These are phyloP conservation scores for Bambusicola thoracicus DNA, from an alignment of 2,113 vertebrate genomes.

Conservation along the genomic window DNA sequence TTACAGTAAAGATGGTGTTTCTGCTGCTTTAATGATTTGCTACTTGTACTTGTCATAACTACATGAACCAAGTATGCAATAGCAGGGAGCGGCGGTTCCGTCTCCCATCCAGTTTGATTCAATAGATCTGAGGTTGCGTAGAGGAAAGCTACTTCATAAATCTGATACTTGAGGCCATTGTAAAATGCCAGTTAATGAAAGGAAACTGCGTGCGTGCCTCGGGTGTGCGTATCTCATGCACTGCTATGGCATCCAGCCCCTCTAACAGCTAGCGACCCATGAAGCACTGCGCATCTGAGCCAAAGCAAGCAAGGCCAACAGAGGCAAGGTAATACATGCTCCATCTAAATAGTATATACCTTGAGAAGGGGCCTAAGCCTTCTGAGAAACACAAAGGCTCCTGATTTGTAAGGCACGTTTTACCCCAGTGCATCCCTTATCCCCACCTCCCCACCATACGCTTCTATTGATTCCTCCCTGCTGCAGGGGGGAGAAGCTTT, in stretches of 20 bases:
- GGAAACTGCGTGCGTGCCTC: neutral
- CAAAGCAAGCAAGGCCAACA: accelerated
- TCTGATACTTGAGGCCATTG: neutral
- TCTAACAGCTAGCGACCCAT: accelerated
- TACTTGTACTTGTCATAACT: constrained; percentile 82
- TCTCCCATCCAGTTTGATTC: neutral
- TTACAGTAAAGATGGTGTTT: constrained; percentile 61
- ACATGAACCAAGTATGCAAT: constrained; percentile 56
- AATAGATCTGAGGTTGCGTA: neutral
- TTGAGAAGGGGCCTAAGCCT: neutral
- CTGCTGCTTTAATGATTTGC: constrained; percentile 79
- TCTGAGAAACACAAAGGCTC: accelerated
- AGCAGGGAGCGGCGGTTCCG: neutral
- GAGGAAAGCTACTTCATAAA: constrained; percentile 3
- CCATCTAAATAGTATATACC: neutral
- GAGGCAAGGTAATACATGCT: accelerated
- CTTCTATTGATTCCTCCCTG: accelerated
- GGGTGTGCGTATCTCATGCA: neutral
- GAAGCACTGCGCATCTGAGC: accelerated
- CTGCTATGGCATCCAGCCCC: neutral
- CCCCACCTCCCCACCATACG: neutral
- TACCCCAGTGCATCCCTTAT: neutral
- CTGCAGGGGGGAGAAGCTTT: accelerated
- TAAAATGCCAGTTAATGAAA: neutral
- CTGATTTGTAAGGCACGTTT: accelerated